Evolutionary conservation across 2,797 vertebrate species (phyloP).

Genomic region (Channallabes apus): DNA sequence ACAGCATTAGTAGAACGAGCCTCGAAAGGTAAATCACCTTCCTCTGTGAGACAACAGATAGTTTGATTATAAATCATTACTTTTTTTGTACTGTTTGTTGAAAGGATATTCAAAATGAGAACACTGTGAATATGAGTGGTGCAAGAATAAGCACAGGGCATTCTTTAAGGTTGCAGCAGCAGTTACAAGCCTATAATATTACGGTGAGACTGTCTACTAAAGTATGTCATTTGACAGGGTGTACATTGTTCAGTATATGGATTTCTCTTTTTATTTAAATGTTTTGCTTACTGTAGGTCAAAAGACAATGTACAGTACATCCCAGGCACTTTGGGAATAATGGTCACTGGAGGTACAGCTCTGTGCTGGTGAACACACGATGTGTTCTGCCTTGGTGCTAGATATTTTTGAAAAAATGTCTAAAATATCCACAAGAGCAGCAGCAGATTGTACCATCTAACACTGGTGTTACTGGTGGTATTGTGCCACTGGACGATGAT

Average conservation of each 20-base stretch:
- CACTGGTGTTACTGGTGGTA: not conserved
- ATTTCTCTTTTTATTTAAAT: not conserved
- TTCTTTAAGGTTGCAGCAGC: not conserved
- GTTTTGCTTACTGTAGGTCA: not conserved
- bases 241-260: not conserved
- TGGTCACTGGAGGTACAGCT: not conserved
- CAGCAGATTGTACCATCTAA: not conserved
- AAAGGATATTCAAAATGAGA: not conserved
- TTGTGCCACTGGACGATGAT: not conserved
- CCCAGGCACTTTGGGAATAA: not conserved
- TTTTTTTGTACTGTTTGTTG: not conserved
- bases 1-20: not conserved
- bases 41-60: not conserved
- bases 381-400: not conserved
- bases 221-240: not conserved
- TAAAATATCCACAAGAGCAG: not conserved
- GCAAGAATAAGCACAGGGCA: not conserved
- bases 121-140: not conserved
- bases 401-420: not conserved
- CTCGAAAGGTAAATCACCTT: not conserved
- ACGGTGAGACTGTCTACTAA: not conserved
- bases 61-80: constrained; percentile 3
- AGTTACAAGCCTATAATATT: not conserved
- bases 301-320: not conserved
- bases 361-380: not conserved